phyloP scores from a whole-genome alignment of 2,888 invertebrate genomes.

The Coenonympha glycerion region DNA sequence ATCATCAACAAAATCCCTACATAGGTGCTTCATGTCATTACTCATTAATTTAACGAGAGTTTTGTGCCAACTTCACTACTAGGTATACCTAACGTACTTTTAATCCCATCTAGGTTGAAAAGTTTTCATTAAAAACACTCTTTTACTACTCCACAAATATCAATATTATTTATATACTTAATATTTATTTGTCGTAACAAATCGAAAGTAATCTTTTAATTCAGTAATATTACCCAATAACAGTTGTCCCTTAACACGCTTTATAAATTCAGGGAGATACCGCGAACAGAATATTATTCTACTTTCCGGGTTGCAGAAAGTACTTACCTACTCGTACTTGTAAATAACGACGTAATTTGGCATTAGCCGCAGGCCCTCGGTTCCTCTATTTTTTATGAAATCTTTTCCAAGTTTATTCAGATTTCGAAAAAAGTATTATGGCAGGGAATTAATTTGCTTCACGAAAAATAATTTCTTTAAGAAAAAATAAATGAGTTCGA shows the following conservation, averaged over 20 bases:
- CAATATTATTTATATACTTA: too few species aligned
- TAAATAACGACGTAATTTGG: conserved; percentile 72
- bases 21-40: too few species aligned
- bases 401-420: conserved; percentile 68
- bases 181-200: too few species aligned
- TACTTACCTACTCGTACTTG: conserved; percentile 38
- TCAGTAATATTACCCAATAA: conserved; percentile 25
- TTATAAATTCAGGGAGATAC: conserved; percentile 21
- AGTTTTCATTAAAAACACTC: too few species aligned
- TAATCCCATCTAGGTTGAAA: too few species aligned
- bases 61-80: too few species aligned
- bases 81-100: too few species aligned
- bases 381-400: conserved; percentile 64
- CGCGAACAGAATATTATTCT: conserved; percentile 24
- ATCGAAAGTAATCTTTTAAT: too few species aligned
- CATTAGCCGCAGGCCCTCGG: conserved; percentile 59
- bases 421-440: conserved; percentile 70
- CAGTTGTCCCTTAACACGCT: conserved; percentile 17
- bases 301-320: conserved; percentile 37
- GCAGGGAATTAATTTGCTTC: conserved; percentile 69
- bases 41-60: too few species aligned
- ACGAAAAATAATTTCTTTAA: conserved; percentile 58
- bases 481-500: conserved; percentile 65
- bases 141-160: too few species aligned
- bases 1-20: too few species aligned